Evolutionary conservation across 2,888 invertebrate species (phyloP), one percentile per base, ranked within the genome.

Genomic region (Coremacera marginata): DNA sequence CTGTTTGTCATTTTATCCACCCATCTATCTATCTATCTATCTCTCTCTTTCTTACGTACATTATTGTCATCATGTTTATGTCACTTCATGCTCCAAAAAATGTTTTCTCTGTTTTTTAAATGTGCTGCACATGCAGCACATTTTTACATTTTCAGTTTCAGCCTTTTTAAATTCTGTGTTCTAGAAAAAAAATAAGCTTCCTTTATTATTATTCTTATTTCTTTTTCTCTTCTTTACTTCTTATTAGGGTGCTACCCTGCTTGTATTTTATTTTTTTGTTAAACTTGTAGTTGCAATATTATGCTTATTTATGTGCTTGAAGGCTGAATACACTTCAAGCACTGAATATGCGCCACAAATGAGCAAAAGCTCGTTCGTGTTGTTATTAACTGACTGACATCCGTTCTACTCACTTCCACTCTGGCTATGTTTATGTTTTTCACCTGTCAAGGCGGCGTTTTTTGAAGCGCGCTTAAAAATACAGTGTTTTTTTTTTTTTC

Each of bases 391-490:
- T 49, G 19, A 44, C 22, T 37, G 5, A 31, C 16, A 31, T 27
- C 22, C 49, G 22, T 51, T 51, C 19, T 60, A 22, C 68, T 62
- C 60, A 68, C 60, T 75, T 75, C 75, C 75, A 70, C 44, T 75
- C 65, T 1, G 14, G 14, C 44, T 37, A 52, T 51, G 31, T 52
- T 19, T 57, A 27, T 34, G 68, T 57, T 75, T 75, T 75, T 68
- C 72, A 75, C 68, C 75, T 75, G 75, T 57, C 75, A 75, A 11
- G 65, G 16, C 44, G 19, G 55, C 34, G 70, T 8, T 16, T 16
- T 31, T 27, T 55, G 5, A 25, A 16, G 67, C 37, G 73, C 65
- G 65, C 63, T n/a, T n/a, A n/a, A n/a, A n/a, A n/a, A n/a, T n/a
- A 49, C 5, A 4, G 14, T 63, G 51, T 55, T 19, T 57, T n/a